Conservation (phyloP, 1,140 invertebrate species). For the Meloidogyne floridensis region DNA sequence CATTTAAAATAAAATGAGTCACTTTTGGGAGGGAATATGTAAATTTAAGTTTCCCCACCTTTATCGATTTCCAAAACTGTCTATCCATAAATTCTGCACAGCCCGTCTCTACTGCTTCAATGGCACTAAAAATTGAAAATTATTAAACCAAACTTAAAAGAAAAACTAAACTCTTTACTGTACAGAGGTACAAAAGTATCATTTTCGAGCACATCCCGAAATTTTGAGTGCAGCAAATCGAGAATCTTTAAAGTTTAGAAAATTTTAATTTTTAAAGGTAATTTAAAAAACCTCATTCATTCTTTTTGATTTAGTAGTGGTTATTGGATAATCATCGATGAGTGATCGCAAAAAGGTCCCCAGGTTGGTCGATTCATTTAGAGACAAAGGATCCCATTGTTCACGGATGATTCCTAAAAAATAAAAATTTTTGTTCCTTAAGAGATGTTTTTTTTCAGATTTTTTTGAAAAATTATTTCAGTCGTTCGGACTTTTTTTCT, state of each 20-base stretch:
- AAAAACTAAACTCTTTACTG: constrained; percentile 43
- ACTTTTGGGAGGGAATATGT: no score
- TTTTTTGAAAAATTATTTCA: neutral
- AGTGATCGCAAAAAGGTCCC: constrained; percentile 28
- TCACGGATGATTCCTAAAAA: constrained; percentile 48
- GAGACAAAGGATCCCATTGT: constrained; percentile 47
- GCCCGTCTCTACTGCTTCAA: constrained; percentile 35
- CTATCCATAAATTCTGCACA: constrained; percentile 39
- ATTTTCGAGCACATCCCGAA: constrained; percentile 29
- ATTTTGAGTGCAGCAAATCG: constrained; percentile 12
- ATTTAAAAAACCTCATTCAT: constrained; percentile 29
- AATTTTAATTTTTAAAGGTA: neutral
- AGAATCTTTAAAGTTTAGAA: constrained; percentile 3
- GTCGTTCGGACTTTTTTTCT: no score
- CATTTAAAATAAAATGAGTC: no score
- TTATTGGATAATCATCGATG: constrained; percentile 38
- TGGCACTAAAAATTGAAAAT: constrained; percentile 44
- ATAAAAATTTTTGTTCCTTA: neutral
- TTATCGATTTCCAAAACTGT: constrained; percentile 47
- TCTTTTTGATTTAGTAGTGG: constrained; percentile 31
- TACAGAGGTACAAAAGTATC: constrained; percentile 51
- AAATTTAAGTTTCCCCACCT: constrained; percentile 13
- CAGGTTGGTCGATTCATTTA: constrained; percentile 39
- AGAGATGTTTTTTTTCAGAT: neutral
- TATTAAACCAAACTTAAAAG: neutral